Percentiles rank a stretch among this genome's conserved stretches.
Evolutionary conservation across 2,113 vertebrate genomes (phyloP).

Genomic region (Daphoenositta chrysoptera): DNA sequence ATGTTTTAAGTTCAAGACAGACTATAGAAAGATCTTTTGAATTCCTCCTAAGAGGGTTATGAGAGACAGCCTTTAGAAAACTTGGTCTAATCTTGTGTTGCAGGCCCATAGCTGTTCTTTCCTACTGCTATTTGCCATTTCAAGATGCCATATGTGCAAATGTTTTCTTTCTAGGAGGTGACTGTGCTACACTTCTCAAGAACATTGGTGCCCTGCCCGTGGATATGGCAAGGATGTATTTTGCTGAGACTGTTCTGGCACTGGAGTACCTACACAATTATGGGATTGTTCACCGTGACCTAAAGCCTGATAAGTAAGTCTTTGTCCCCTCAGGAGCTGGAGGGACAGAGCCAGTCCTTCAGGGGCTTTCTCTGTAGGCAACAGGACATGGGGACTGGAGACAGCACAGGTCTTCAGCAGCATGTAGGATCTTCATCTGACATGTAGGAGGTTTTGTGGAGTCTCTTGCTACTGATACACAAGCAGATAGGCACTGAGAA

Average conservation of each 20-base stretch:
- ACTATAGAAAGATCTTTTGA: background rate
- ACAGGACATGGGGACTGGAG: background rate
- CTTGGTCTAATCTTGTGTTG: background rate
- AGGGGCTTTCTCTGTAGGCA: background rate
- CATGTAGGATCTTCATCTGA: background rate
- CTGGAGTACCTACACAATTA: constrained; percentile 97
- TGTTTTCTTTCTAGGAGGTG: constrained; percentile 79
- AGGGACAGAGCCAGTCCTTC: background rate
- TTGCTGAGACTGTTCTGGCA: constrained; percentile 93
- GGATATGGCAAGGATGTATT: constrained; percentile 96
- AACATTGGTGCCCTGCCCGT: constrained; percentile 93
- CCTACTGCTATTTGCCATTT: background rate
- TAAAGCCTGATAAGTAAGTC: constrained; percentile 96
- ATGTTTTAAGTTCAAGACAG: background rate
- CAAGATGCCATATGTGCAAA: background rate
- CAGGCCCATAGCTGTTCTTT: background rate
- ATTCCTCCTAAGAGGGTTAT: background rate
- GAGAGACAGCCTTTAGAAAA: background rate
- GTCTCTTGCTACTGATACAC: background rate
- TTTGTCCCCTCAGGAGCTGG: background rate
- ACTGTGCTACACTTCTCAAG: constrained; percentile 95
- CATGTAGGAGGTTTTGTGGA: background rate
- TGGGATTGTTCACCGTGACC: constrained; percentile 96
- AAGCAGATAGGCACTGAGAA: background rate
- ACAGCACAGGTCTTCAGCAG: background rate